Evolutionary conservation across 2,113 vertebrate species (phyloP), one percentile per base, ranked within the genome.

Genomic region (Vulpes ferrilata): DNA sequence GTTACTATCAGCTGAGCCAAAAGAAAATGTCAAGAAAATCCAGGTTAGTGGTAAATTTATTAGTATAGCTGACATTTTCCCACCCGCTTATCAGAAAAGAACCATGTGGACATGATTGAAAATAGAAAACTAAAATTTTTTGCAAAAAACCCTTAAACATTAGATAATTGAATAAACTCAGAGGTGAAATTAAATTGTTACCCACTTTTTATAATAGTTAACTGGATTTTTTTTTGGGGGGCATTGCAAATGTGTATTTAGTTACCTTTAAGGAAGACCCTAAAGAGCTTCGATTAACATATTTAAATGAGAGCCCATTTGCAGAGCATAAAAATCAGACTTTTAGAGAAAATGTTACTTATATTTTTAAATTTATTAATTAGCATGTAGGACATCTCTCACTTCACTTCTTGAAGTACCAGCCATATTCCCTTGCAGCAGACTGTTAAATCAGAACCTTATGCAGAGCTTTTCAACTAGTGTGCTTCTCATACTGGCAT

Each of bases 21-120:
- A 96, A 97, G 88, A 96, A 98, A 98, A 98, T 98, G 98, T 98
- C 97, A 99, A 98, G 98, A 98, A 98, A 99, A 98, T 98, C 98
- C 95, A 98, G 94, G 95, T 98, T 98, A 96, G 97, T 98, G 78
- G 91, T 97, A 97, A 98, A 98, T 96, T 78, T 97, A 96, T 96
- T 98, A 90, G 95, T 97, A 90, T 97, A 32, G 79, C 80, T 88
- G 97, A 96, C 95, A 82, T 97, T 90, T 97, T 98, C 97, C 86
- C 95, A 87, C 83, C 93, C 90, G 76, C 87, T 98, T 73, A 90
- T 98, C 98, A 98, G 98, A 98, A 98, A 98, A 84, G 71, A 73
- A 51, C 87, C 97, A 98, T 96, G 73, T 95, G 73, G 80, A 94
- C 85, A 20, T 83, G 22, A 85, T 93, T 97, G 87, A 93, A 97